Percentiles rank a stretch among this genome's conserved stretches.
Conservation (phyloP, 2,113 vertebrate species). For the Sceloporus undulatus region DNA sequence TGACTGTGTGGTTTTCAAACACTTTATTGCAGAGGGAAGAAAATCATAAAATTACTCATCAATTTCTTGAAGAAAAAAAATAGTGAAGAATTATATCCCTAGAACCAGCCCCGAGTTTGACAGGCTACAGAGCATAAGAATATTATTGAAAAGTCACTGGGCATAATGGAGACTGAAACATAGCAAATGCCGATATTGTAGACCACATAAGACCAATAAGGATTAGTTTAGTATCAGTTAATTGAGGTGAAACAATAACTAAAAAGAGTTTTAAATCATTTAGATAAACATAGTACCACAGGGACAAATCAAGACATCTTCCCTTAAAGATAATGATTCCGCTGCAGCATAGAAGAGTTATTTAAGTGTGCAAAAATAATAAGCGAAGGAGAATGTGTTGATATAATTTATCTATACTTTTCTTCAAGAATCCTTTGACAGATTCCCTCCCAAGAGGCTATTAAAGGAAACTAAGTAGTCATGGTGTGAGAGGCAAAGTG, state of each 20-base stretch:
- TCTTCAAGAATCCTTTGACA: constrained; percentile 43
- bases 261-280: constrained; percentile 15
- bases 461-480: constrained; percentile 7
- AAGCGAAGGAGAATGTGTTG: constrained; percentile 30
- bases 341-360: constrained; percentile 6
- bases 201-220: neutral
- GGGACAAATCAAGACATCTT: neutral
- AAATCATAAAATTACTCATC: too few relatives aligned
- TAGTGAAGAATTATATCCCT: too few relatives aligned
- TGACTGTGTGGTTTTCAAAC: too few relatives aligned
- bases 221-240: neutral
- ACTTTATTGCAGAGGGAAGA: too few relatives aligned
- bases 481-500: constrained; percentile 10
- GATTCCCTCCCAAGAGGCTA: constrained; percentile 25
- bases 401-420: constrained; percentile 47
- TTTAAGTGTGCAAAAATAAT: constrained; percentile 36
- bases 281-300: constrained; percentile 13
- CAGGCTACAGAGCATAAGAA: neutral
- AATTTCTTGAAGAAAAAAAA: too few relatives aligned
- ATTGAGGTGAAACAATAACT: neutral
- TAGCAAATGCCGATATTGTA: constrained; percentile 11
- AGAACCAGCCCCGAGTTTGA: too few relatives aligned
- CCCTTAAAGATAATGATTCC: constrained; percentile 18
- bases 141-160: neutral
- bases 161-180: neutral